Evolutionary conservation across 2,797 vertebrate genomes (phyloP).

Genomic region (Myotis daubentonii): DNA sequence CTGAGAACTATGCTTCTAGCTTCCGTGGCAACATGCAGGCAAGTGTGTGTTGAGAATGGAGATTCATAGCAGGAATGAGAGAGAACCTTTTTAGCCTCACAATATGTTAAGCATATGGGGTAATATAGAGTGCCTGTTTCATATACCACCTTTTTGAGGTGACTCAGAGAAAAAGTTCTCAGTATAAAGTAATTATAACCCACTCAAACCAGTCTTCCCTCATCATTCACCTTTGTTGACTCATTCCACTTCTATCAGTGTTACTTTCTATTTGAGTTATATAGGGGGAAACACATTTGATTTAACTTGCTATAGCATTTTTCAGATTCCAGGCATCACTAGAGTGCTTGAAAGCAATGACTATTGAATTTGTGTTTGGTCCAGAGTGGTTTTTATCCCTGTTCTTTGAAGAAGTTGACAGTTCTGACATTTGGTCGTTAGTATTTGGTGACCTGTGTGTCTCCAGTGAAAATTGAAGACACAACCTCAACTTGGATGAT

Average conservation of each 20-base stretch:
- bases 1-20: background rate
- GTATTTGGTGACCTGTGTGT: slow-evolving; percentile 29
- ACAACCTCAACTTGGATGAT: background rate
- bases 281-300: background rate
- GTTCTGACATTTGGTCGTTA: slow-evolving; percentile 56
- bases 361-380: background rate
- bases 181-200: slow-evolving; percentile 39
- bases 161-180: background rate
- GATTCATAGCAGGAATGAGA: background rate
- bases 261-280: slow-evolving; percentile 37
- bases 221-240: background rate
- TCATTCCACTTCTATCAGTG: background rate
- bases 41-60: background rate
- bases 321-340: slow-evolving; percentile 2
- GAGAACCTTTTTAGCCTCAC: background rate
- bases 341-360: slow-evolving; percentile 53
- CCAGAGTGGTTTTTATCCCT: slow-evolving; percentile 29
- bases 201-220: background rate
- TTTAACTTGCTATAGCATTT: slow-evolving; percentile 24
- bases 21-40: background rate
- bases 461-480: slow-evolving; percentile 25
- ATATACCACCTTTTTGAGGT: background rate
- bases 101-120: background rate
- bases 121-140: background rate
- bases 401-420: background rate